Base-by-base conservation (phyloP, 1,140 invertebrate species). In the Nasonia vitripennis region DNA sequence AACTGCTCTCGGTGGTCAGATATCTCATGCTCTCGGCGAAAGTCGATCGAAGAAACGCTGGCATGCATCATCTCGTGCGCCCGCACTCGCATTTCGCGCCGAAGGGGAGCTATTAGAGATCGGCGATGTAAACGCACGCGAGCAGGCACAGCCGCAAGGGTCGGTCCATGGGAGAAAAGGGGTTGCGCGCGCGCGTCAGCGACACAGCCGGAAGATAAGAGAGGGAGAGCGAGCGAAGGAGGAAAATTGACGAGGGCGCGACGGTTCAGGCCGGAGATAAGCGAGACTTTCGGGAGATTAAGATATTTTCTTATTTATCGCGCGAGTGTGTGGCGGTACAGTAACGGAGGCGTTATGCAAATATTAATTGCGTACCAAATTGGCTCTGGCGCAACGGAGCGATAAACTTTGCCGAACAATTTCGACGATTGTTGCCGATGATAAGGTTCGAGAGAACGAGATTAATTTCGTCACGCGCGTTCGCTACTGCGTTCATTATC, bases 61-160 rank as follows among this genome's bases (percentile, higher is more conserved):
- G 70, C 70, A 12, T 71, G 23, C 68, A 87, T 77, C 80, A 48
- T 27, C 27, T 27, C 27, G 27, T 27, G 27, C 27, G 27, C 27
- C 27, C 27, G 27, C 27, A 27, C 0, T 27, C 27, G 27, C 27
- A 27, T 27, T 27, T 27, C 27, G 27, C 27, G 27, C 27, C 27
- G 27, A 27, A 27, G 27, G 27, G 71, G 77, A 87, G 89, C 88
- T 88, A 88, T 89, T 87, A 88, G 41, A 45, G 87, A 87, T 86
- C 77, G 87, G 81, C 86, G 89, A 89, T 88, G 88, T 89, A 89
- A 89, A 89, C 88, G 27, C 27, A 89, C 84, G 17, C 6, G 55
- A n/a, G 4, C 55, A n/a, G 84, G 10, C 70, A n/a, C 23, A 45
- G 41, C 27, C 70, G 70, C n/a, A 34, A 34, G 70, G 70, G 31